Evolutionary conservation across 2,888 invertebrate genomes (phyloP).

Genomic region (Oscheius onirici): DNA sequence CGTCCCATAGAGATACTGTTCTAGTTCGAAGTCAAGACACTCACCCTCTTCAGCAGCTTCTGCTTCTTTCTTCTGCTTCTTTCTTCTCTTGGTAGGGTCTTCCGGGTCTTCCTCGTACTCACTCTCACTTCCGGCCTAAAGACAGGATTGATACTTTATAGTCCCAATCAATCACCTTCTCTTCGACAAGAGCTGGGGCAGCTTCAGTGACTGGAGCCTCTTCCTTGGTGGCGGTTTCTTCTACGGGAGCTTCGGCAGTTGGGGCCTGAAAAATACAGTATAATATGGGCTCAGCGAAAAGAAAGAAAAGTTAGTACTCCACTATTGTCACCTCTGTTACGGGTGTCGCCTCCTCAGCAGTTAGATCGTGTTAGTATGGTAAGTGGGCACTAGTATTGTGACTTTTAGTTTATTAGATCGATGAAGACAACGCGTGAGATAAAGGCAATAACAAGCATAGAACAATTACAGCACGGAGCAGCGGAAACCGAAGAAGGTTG

Average conservation of each 20-base stretch:
- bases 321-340: no score
- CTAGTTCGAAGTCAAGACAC: background rate
- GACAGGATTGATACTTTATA: background rate
- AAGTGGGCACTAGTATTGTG: slow-evolving; percentile 8
- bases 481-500: slow-evolving; percentile 20
- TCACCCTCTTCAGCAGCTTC: slow-evolving; percentile 16
- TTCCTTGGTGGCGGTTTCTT: slow-evolving; percentile 8
- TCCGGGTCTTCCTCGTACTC: slow-evolving; percentile 29
- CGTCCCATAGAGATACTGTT: background rate
- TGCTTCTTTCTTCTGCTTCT: slow-evolving; percentile 29
- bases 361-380: background rate
- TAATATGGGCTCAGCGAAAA: no score
- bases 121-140: slow-evolving; percentile 1
- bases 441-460: background rate
- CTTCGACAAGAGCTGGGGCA: slow-evolving; percentile 5
- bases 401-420: slow-evolving; percentile 4
- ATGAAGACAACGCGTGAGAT: background rate
- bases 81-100: slow-evolving; percentile 27
- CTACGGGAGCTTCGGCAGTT: slow-evolving; percentile 12
- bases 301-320: no score
- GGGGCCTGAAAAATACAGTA: background rate
- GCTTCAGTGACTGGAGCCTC: slow-evolving; percentile 20
- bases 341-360: no score
- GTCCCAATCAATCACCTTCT: background rate
- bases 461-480: background rate